Evolutionary conservation across 2,797 vertebrate genomes (phyloP).

Genomic region (Poecilia wingei): DNA sequence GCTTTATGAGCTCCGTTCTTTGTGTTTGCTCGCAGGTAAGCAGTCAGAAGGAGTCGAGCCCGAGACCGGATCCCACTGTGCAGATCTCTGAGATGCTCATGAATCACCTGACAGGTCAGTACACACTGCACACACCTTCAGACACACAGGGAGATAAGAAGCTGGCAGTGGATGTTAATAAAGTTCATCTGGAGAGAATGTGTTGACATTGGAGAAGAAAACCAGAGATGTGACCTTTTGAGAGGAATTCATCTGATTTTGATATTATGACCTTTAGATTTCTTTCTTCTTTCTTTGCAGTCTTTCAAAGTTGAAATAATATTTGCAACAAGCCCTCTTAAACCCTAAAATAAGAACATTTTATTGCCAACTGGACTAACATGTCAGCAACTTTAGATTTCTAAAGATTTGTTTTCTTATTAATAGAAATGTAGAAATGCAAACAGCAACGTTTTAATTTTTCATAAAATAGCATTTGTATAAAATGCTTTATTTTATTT

Average conservation of each 20-base stretch:
- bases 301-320: conserved; percentile 7
- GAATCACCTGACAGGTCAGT: conserved; percentile 55
- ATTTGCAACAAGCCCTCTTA: neutral
- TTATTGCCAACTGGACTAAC: neutral
- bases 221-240: conserved; percentile 34
- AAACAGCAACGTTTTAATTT: neutral
- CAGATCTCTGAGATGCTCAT: conserved; percentile 61
- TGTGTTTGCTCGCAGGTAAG: conserved; percentile 49
- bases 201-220: neutral
- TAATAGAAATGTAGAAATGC: too few relatives aligned
- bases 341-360: neutral
- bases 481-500: neutral
- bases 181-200: neutral
- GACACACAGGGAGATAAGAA: conserved; percentile 3
- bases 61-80: conserved; percentile 16
- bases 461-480: neutral
- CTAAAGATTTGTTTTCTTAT: neutral
- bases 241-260: conserved; percentile 13
- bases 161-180: conserved; percentile 1
- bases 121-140: conserved; percentile 4
- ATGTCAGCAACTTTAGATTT: neutral
- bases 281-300: conserved; percentile 3
- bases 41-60: conserved; percentile 11
- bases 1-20: neutral
- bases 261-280: conserved; percentile 26